Evolutionary conservation across 2,888 invertebrate species (phyloP).

Genomic region (Drosophila multiciliata): DNA sequence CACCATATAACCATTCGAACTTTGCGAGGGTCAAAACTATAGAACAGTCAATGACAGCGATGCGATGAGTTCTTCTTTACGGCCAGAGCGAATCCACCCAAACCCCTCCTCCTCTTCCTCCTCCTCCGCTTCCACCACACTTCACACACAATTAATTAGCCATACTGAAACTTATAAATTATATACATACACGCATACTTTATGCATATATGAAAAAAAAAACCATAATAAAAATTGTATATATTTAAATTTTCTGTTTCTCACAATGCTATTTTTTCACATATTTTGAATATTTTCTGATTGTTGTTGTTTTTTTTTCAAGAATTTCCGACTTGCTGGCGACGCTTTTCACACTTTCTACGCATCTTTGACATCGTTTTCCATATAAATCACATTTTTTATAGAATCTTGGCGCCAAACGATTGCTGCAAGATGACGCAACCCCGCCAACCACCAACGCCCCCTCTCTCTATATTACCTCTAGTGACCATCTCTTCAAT

Average conservation of each 20-base stretch:
- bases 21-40: constrained; percentile 78
- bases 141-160: constrained; percentile 60
- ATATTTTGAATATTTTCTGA: constrained; percentile 30
- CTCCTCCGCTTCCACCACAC: neutral
- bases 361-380: constrained; percentile 61
- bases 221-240: constrained; percentile 41
- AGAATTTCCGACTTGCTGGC: constrained; percentile 67
- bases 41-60: constrained; percentile 74
- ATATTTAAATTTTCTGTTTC: constrained; percentile 32
- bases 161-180: constrained; percentile 73
- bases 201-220: constrained; percentile 14
- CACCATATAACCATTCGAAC: constrained; percentile 63
- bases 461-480: neutral
- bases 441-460: constrained; percentile 14
- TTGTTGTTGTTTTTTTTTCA: constrained; percentile 42
- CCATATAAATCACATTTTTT: constrained; percentile 57
- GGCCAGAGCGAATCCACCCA: neutral
- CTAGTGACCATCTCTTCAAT: constrained; percentile 9
- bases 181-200: constrained; percentile 31
- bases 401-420: constrained; percentile 76
- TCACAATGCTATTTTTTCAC: constrained; percentile 22
- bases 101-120: neutral
- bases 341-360: constrained; percentile 68
- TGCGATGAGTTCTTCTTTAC: constrained; percentile 11
- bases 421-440: constrained; percentile 62